Conservation (phyloP, 2,888 invertebrate species). For the Hyppa rectilinea region DNA sequence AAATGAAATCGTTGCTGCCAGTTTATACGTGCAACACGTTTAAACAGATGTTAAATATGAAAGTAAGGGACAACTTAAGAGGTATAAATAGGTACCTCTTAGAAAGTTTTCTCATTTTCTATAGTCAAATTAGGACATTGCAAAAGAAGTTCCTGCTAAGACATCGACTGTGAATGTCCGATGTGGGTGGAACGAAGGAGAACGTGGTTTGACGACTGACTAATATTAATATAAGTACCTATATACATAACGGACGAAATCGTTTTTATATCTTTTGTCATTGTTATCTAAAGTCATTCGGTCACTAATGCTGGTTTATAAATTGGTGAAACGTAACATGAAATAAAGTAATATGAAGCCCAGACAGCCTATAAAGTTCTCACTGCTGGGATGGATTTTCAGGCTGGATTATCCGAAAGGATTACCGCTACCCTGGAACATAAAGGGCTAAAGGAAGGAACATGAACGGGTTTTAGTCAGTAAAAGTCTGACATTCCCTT, state of each 20-base stretch:
- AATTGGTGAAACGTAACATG: no score
- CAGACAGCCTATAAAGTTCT: no score
- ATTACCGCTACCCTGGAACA: no score
- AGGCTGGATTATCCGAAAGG: no score
- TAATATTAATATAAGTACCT: slow-evolving; percentile 50
- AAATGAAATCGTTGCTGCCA: slow-evolving; percentile 34
- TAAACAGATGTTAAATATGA: slow-evolving; percentile 43
- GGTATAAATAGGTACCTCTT: slow-evolving; percentile 16
- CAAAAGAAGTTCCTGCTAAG: slow-evolving; percentile 56
- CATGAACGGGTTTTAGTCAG: no score
- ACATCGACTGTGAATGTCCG: slow-evolving; percentile 62
- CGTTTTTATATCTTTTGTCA: slow-evolving; percentile 51
- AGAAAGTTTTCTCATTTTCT: slow-evolving; percentile 48
- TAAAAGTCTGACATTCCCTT: no score
- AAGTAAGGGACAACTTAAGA: slow-evolving; percentile 36
- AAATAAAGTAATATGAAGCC: no score
- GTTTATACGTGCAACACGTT: slow-evolving; percentile 44
- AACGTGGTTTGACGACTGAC: slow-evolving; percentile 64
- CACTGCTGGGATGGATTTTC: no score
- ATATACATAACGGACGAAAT: slow-evolving; percentile 42
- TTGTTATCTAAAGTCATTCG: slow-evolving; percentile 27
- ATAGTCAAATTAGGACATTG: slow-evolving; percentile 55
- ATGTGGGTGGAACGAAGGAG: slow-evolving; percentile 73
- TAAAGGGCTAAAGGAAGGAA: no score
- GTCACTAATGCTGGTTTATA: no score